Evolutionary conservation across 2,113 vertebrate genomes (phyloP), one percentile per base, ranked within the genome.

Genomic region (Apeltes quadracus): DNA sequence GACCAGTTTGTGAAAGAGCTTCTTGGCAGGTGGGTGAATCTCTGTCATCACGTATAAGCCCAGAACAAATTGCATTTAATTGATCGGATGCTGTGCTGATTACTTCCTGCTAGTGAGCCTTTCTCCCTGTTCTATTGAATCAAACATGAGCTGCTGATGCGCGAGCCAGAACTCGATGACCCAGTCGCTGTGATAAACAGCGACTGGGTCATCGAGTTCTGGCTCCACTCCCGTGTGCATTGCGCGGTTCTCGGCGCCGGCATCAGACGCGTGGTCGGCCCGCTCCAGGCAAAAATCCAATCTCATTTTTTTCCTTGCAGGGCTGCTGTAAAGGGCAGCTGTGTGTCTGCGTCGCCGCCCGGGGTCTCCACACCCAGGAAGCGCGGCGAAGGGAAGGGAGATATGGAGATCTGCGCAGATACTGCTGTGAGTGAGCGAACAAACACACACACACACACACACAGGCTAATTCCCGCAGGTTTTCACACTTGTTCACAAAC

Each of bases 1-100:
- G 96, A 97, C 44, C 89, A 91, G 54, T 94, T 97, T 34, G 93
- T 97, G 85, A 94, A 93, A 8, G 96, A 97, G 78, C 92, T 97
- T 75, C 90, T 97, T 56, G 94, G 91, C 94, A 96, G 96, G 96
- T 97, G 88, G 12, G 87, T 84, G 59, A 72, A 11, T 23, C 46
- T 22, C 58, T 29, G 25, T 59, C 23, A 50, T 56, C 34, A 54
- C 73, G 32, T 50, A 71, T 62, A 50, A 61, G n/a, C 51, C 29
- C 61, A 38, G 32, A 18, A 61, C 72, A 15, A 75, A 66, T 71
- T 69, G 22, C 69, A 9, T 18, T 41, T 44, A 75, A 72, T 81
- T 76, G 65, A 78, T 81, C 15, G 15, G 36, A 71, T 27, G 66
- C 36, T 18, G 22, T 16, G 44, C 62, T 74, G 76, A 79, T 76